phyloP scores from a whole-genome alignment of 2,888 invertebrate species.

The Coleophora deauratella region DNA sequence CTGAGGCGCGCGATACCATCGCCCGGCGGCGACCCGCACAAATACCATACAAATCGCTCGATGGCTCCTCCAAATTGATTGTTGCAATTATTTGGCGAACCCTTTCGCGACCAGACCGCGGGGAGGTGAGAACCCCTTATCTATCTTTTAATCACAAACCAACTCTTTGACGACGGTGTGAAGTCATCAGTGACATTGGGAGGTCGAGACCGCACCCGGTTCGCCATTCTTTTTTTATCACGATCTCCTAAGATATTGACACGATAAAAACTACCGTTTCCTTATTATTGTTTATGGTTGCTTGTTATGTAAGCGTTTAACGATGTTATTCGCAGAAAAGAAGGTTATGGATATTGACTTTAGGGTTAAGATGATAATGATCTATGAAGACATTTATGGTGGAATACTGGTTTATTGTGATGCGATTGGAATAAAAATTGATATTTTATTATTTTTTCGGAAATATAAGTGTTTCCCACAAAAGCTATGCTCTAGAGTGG shows the following conservation, averaged over 20 bases:
- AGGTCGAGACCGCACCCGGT: slow-evolving; percentile 44
- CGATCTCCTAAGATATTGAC: slow-evolving; percentile 41
- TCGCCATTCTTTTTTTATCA: slow-evolving; percentile 56
- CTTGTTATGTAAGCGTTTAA: slow-evolving; percentile 31
- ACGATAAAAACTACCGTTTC: slow-evolving; percentile 40
- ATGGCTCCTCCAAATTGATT: slow-evolving; percentile 70
- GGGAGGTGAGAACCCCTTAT: slow-evolving; percentile 72
- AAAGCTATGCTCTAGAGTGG: slow-evolving; percentile 46
- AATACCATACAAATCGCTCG: slow-evolving; percentile 72
- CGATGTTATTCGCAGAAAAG: slow-evolving; percentile 29
- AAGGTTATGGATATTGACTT: slow-evolving; percentile 3
- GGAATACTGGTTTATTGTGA: slow-evolving; percentile 26
- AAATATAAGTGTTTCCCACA: slow-evolving; percentile 41
- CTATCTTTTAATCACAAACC: slow-evolving; percentile 54
- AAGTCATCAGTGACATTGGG: slow-evolving; percentile 47
- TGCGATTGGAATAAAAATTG: slow-evolving; percentile 1
- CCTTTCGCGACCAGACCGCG: slow-evolving; percentile 63
- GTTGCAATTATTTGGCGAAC: slow-evolving; percentile 72
- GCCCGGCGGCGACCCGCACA: slow-evolving; percentile 72
- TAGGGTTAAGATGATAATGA: slow-evolving; percentile 25
- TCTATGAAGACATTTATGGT: slow-evolving; percentile 19
- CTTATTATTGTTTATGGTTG: slow-evolving; percentile 40
- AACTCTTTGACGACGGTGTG: slow-evolving; percentile 67
- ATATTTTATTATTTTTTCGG: slow-evolving; percentile 10
- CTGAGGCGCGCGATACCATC: slow-evolving; percentile 61